Base-by-base conservation (phyloP, 1,140 invertebrate species). In the Drosophila rhopaloa region DNA sequence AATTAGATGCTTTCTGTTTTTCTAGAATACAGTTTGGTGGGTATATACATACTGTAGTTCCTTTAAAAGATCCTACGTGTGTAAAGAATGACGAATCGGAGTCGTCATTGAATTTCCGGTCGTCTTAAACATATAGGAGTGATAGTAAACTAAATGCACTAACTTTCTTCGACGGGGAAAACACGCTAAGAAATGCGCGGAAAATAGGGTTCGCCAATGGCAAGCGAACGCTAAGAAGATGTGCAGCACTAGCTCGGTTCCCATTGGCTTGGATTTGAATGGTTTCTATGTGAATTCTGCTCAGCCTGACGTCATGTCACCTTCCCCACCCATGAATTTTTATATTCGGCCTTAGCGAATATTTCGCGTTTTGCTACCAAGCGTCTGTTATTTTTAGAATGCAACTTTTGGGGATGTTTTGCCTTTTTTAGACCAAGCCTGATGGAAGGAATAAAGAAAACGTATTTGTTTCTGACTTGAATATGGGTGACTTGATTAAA, bases 171-270 rank as follows among this genome's bases (percentile, higher is more conserved):
- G 11, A 38, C 24, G 27, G 55, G 29, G 38, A 56, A 63, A 59
- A 53, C 32, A 56, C 65, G 48, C 40, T 37, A 60, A 46, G 62
- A 78, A 78, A 50, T 65, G 57, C 63, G 58, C 62, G 29, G 50
- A 61, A 76, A 79, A 75, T 63, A 63, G 57, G 62, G 43, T 79
- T 62, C 63, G 66, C 65, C 81, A 83, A 84, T 83, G 46, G 80
- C 43, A 51, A 55, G 60, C 60, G 67, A 57, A 47, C 75, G 50
- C 48, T n/a, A 54, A 24, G 68, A 19, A 47, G 44, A 27, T 40
- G 59, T 38, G 58, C 38, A 37, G 27, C 35, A 16, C n/a, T 46
- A 16, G 74, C 73, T 46, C 37, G 27, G 32, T 72, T 73, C 72
- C 60, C 71, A 84, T 83, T 84, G 81, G 81, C 72, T 60, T 77